These are phyloP conservation scores for Pipra filicauda DNA, from an alignment of 2,113 vertebrate species.

Conservation along the genomic window DNA sequence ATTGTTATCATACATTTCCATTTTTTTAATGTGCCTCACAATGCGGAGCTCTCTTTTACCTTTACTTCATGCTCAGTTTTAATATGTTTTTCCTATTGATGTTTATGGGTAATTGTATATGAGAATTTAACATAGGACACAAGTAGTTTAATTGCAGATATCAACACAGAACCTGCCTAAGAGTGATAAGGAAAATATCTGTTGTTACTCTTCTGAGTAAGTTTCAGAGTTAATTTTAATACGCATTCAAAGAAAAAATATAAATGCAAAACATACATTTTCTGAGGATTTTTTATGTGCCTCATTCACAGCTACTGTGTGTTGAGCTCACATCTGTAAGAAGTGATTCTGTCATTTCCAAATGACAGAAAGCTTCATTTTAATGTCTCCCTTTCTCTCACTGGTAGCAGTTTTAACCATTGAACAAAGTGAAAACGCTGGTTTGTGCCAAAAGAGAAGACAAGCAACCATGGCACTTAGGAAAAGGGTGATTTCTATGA, in stretches of 20 bases:
- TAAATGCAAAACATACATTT: neutral
- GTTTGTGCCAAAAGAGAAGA: neutral
- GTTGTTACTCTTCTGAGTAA: neutral
- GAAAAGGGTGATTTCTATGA: neutral
- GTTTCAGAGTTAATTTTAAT: neutral
- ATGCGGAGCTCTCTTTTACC: neutral
- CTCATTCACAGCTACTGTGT: neutral
- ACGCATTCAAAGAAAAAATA: neutral
- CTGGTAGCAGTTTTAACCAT: neutral
- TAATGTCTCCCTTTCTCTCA: neutral
- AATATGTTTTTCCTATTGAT: neutral
- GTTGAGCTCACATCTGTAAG: neutral
- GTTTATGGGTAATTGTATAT: neutral
- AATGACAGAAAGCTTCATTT: neutral
- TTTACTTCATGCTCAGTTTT: neutral
- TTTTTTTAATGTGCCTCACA: neutral
- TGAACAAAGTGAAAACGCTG: neutral
- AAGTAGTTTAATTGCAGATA: neutral
- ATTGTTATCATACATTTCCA: neutral
- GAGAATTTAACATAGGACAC: neutral
- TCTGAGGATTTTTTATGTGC: rapidly evolving
- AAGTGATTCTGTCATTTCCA: neutral
- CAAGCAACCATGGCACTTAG: neutral
- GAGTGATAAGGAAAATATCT: neutral
- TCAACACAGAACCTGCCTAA: neutral